Percentiles rank a stretch among this genome's conserved stretches.
Conservation (phyloP, 2,113 vertebrate genomes). For the Sturnus vulgaris region DNA sequence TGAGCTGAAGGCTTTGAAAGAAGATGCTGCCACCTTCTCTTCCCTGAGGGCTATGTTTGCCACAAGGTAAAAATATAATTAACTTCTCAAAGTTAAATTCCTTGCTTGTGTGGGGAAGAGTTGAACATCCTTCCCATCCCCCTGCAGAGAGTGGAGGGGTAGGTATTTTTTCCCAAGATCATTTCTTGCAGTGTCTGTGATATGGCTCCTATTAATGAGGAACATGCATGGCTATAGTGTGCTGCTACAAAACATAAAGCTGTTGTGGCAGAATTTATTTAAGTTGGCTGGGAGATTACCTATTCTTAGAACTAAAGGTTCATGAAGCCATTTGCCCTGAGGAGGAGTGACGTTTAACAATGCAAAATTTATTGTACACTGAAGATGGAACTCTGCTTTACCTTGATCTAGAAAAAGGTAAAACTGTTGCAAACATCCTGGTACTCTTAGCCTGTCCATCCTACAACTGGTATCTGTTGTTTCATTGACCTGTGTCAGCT, state of each 20-base stretch:
- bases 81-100: not conserved
- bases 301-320: not conserved
- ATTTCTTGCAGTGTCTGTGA: not conserved
- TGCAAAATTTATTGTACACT: not conserved
- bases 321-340: not conserved
- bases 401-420: not conserved
- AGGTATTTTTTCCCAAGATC: not conserved
- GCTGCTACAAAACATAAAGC: not conserved
- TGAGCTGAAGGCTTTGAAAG: conserved; percentile 95
- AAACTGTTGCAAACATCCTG: not conserved
- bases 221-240: not conserved
- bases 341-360: not conserved
- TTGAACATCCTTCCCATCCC: not conserved
- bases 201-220: not conserved
- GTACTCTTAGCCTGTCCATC: not conserved
- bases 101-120: not conserved
- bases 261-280: not conserved
- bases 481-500: not conserved
- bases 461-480: not conserved
- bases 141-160: rapidly evolving
- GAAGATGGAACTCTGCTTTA: not conserved
- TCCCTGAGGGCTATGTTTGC: conserved; percentile 98
- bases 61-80: conserved; percentile 79
- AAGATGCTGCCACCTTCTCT: conserved; percentile 96
- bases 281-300: not conserved